Conservation (phyloP, 2,113 vertebrate species). For the Nyctibius bracteatus region DNA sequence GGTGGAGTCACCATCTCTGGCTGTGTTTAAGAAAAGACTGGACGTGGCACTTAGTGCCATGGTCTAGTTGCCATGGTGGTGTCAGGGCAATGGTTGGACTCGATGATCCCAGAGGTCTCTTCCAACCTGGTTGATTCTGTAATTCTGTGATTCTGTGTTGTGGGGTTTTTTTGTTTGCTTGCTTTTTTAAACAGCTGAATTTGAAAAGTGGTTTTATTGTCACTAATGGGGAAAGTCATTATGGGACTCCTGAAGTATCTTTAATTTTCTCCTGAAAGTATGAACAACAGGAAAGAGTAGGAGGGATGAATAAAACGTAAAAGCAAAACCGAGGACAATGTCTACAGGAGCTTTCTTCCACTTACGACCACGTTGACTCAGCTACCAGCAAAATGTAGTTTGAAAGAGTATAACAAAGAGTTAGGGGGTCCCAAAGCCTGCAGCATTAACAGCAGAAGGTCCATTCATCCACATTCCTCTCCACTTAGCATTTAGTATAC, state of each 20-base stretch:
- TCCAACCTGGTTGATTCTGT: too few species aligned
- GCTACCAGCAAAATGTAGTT: fast-evolving
- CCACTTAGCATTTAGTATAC: fast-evolving
- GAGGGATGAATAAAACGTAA: neutral
- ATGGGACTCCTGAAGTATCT: neutral
- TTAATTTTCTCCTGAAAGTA: neutral
- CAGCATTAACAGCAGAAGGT: neutral
- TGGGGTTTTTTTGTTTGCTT: neutral
- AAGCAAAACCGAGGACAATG: neutral
- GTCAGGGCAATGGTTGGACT: too few species aligned
- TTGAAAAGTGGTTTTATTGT: neutral
- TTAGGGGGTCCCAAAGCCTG: neutral
- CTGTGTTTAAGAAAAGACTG: too few species aligned
- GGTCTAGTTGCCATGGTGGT: too few species aligned
- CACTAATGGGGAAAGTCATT: neutral
- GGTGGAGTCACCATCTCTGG: too few species aligned
- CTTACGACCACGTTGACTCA: neutral
- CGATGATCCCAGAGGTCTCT: too few species aligned
- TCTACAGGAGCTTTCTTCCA: neutral
- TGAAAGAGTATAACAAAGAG: fast-evolving
- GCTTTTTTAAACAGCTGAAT: neutral
- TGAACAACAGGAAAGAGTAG: neutral
- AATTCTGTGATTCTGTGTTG: too few species aligned
- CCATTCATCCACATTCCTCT: neutral
- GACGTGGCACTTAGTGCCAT: too few species aligned